Evolutionary conservation across 2,113 vertebrate species (phyloP).

Genomic region (Pollachius pollachius): DNA sequence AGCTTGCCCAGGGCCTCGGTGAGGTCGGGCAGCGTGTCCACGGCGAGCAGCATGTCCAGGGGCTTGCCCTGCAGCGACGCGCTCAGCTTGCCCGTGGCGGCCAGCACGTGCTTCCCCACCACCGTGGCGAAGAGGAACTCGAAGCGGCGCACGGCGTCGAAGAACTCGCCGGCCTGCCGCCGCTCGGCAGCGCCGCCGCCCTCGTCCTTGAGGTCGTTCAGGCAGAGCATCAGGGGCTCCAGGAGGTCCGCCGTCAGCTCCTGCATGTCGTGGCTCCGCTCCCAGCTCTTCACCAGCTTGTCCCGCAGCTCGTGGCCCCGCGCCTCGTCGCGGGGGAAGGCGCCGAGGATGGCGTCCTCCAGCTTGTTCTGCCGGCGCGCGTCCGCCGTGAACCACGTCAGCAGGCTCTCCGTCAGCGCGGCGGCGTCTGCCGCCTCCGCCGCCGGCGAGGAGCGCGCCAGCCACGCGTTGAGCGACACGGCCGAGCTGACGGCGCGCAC

Average conservation of each 20-base stretch:
- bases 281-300: conserved; percentile 69
- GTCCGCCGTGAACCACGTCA: conserved; percentile 71
- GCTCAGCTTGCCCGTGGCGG: conserved; percentile 63
- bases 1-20: conserved; percentile 59
- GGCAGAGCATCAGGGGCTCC: conserved; percentile 60
- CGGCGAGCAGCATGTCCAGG: conserved; percentile 67
- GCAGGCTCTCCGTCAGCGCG: conserved; percentile 51
- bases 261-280: conserved; percentile 71
- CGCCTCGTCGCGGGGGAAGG: conserved; percentile 60
- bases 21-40: conserved; percentile 61
- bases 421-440: conserved; percentile 50
- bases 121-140: conserved; percentile 72
- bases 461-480: conserved; percentile 68
- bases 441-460: conserved; percentile 61
- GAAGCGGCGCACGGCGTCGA: conserved; percentile 63
- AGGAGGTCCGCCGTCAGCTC: conserved; percentile 65
- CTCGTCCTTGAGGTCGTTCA: conserved; percentile 63
- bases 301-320: conserved; percentile 70
- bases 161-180: conserved; percentile 59
- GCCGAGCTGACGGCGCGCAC: conserved; percentile 64
- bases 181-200: conserved; percentile 38
- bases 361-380: conserved; percentile 62
- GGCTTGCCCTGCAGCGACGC: conserved; percentile 72
- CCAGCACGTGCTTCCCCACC: conserved; percentile 66
- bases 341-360: conserved; percentile 62